Conservation (phyloP, 2,888 invertebrate species). For the Xylocampa areola region DNA sequence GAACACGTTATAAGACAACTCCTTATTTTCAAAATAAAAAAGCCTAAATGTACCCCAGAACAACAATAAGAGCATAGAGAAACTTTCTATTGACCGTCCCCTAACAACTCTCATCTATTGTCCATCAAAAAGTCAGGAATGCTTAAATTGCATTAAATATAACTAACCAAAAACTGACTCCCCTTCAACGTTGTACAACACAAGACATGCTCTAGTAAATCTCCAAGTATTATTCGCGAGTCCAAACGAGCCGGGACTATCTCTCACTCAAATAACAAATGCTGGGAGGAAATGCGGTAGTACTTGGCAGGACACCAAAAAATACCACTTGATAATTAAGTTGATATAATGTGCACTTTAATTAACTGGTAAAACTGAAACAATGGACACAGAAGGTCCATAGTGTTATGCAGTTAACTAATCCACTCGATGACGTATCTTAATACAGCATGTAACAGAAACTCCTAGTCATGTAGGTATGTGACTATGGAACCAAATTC, state of each 20-base stretch:
- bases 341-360: conserved; percentile 56
- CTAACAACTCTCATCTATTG: not conserved
- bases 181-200: conserved; percentile 15
- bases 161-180: not conserved
- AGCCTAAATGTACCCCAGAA: no score
- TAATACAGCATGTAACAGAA: no score
- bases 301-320: conserved; percentile 55
- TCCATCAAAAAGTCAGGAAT: not conserved
- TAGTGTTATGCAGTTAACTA: not conserved
- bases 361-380: conserved; percentile 39
- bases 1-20: no score
- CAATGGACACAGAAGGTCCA: conserved; percentile 18
- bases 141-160: not conserved
- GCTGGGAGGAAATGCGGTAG: conserved; percentile 36
- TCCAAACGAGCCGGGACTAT: conserved; percentile 32
- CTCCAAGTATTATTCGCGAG: conserved; percentile 13
- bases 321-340: conserved; percentile 56
- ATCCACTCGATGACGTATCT: not conserved
- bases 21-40: no score
- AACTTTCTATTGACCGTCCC: no score
- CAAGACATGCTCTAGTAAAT: conserved; percentile 19
- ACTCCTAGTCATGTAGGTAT: no score
- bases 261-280: conserved; percentile 47
- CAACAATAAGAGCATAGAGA: no score
- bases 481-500: no score